Evolutionary conservation across 2,888 invertebrate genomes (phyloP).

Genomic region (Microplitis manilae): DNA sequence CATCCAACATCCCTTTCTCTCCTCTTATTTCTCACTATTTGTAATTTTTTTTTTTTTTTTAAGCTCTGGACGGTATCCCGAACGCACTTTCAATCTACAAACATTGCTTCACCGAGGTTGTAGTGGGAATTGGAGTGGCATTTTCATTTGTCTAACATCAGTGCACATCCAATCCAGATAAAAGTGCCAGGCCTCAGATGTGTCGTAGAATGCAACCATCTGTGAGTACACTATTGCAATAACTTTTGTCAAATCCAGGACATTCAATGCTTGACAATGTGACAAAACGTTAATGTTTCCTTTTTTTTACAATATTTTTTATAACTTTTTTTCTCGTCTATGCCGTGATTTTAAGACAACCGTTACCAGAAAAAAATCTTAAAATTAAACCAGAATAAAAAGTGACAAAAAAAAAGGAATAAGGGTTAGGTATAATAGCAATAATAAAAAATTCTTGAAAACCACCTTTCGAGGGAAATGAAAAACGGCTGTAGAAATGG

Average conservation of each 20-base stretch:
- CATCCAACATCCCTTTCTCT: neutral
- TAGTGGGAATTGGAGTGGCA: constrained; percentile 30
- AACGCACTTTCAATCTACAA: constrained; percentile 11
- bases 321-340: too few relatives aligned
- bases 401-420: too few relatives aligned
- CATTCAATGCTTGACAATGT: neutral
- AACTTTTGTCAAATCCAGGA: constrained; percentile 53
- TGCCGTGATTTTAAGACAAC: too few relatives aligned
- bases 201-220: neutral
- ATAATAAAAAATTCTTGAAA: too few relatives aligned
- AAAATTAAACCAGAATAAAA: too few relatives aligned
- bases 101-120: constrained; percentile 2
- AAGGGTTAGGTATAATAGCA: too few relatives aligned
- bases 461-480: too few relatives aligned
- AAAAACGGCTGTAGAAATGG: too few relatives aligned
- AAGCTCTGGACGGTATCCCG: neutral
- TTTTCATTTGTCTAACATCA: constrained; percentile 31
- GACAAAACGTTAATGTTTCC: neutral
- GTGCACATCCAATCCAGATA: constrained; percentile 29
- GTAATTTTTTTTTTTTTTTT: neutral
- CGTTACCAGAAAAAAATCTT: too few relatives aligned
- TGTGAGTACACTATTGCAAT: constrained; percentile 51
- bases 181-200: constrained; percentile 26
- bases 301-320: neutral
- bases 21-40: neutral